Evolutionary conservation across 2,797 vertebrate genomes (phyloP).

Genomic region (Natrix natrix): DNA sequence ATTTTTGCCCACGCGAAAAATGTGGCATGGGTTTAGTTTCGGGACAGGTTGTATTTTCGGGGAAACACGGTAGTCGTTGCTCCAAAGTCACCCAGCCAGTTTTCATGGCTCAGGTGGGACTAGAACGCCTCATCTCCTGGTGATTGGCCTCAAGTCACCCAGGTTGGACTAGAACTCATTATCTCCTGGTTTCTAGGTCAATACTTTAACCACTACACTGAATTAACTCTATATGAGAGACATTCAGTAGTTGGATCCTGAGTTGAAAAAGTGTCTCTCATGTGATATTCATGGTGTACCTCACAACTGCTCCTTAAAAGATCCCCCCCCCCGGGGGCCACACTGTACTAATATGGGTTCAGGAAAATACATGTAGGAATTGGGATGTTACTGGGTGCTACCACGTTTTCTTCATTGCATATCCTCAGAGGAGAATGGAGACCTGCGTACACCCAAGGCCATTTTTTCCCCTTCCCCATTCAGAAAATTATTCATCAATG

Average conservation of each 20-base stretch:
- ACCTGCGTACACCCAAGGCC: neutral
- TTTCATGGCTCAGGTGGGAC: fast-evolving
- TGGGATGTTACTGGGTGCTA: neutral
- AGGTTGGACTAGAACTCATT: neutral
- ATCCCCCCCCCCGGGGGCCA: neutral
- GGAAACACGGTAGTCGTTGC: no score
- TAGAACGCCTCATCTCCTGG: no score
- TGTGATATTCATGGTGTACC: neutral
- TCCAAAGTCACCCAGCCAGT: neutral
- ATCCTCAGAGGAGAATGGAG: neutral
- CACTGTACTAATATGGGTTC: neutral
- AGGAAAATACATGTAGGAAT: neutral
- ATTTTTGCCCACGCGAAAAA: no score
- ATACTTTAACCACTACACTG: neutral
- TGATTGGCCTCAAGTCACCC: no score
- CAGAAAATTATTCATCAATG: neutral
- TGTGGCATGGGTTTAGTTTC: no score
- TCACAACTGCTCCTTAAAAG: neutral
- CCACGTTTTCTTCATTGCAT: neutral
- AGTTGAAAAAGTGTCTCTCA: neutral
- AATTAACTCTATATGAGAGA: neutral
- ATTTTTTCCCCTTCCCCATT: neutral
- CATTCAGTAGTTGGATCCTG: neutral
- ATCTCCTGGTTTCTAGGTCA: neutral
- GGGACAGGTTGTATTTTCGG: no score